Evolutionary conservation across 1,140 invertebrate species (phyloP).

Genomic region (Lineus longissimus): DNA sequence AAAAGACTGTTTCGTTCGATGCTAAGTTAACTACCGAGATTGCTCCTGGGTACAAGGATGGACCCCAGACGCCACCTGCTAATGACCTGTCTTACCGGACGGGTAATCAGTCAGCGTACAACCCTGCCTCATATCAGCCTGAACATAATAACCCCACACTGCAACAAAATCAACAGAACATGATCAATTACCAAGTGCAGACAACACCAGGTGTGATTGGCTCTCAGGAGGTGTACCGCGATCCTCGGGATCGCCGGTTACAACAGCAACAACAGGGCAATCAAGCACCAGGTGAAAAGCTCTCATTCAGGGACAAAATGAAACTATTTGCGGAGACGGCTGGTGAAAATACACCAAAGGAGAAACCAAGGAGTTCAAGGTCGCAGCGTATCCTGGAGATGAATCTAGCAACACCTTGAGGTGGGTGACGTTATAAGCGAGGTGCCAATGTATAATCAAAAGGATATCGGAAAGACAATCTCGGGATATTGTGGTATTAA

Average conservation of each 20-base stretch:
- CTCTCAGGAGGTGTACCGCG: constrained; percentile 55
- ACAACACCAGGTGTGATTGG: constrained; percentile 49
- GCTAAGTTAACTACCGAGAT: constrained; percentile 38
- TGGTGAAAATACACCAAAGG: constrained; percentile 48
- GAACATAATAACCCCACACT: background rate
- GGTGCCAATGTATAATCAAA: constrained; percentile 5
- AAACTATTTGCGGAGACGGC: constrained; percentile 53
- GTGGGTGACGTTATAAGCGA: background rate
- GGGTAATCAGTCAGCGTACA: constrained; percentile 9
- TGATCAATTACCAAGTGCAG: constrained; percentile 29
- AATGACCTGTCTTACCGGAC: constrained; percentile 14
- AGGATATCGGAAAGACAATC: background rate
- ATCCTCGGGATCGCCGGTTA: constrained; percentile 46
- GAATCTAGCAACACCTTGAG: background rate
- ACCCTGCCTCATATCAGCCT: background rate
- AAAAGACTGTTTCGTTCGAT: constrained; percentile 52
- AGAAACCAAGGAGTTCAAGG: constrained; percentile 48
- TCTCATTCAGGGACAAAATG: constrained; percentile 56
- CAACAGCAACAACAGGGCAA: constrained; percentile 21
- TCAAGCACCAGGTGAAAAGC: constrained; percentile 27
- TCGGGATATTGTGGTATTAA: no score
- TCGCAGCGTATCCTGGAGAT: constrained; percentile 26
- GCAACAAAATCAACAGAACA: constrained; percentile 9
- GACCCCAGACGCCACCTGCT: constrained; percentile 12
- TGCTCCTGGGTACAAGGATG: constrained; percentile 13